These are phyloP conservation scores for Drosophila subpulchrella DNA, from an alignment of 1,140 invertebrate species.

Conservation along the genomic window DNA sequence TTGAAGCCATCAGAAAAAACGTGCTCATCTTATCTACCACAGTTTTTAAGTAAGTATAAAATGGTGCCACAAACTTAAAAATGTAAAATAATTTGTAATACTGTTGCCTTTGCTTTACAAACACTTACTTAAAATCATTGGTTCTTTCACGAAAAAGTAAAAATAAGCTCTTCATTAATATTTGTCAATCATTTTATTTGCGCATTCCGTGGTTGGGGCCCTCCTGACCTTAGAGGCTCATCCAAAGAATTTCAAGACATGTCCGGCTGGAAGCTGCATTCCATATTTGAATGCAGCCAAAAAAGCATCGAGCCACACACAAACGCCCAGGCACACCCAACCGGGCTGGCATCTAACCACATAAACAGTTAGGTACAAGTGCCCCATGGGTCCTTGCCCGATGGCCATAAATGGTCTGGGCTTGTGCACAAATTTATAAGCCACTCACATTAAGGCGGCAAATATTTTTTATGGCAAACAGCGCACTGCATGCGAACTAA, in stretches of 20 bases:
- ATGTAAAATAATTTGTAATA: too few relatives aligned
- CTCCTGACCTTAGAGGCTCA: constrained; percentile 4
- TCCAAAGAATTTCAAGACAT: constrained; percentile 28
- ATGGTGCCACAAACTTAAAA: too few relatives aligned
- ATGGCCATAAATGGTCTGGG: constrained; percentile 67
- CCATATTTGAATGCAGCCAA: constrained; percentile 44
- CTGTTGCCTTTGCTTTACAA: too few relatives aligned
- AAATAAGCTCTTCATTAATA: neutral
- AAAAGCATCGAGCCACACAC: constrained; percentile 40
- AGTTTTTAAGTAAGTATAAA: too few relatives aligned
- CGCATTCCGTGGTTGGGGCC: neutral
- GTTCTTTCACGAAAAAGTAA: too few relatives aligned
- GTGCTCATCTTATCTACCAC: too few relatives aligned
- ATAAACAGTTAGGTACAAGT: constrained; percentile 63
- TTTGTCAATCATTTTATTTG: constrained; percentile 9
- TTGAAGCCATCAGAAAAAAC: too few relatives aligned
- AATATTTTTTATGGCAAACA: constrained; percentile 76
- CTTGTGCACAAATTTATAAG: constrained; percentile 80
- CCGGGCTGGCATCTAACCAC: constrained; percentile 42
- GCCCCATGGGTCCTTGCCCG: constrained; percentile 56
- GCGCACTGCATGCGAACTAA: constrained; percentile 35
- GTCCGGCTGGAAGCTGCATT: constrained; percentile 32
- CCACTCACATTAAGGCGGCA: constrained; percentile 77
- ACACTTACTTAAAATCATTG: too few relatives aligned
- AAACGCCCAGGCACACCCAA: constrained; percentile 24